Evolutionary conservation across 2,888 invertebrate species (phyloP).

Genomic region (Salpingus planirostris): DNA sequence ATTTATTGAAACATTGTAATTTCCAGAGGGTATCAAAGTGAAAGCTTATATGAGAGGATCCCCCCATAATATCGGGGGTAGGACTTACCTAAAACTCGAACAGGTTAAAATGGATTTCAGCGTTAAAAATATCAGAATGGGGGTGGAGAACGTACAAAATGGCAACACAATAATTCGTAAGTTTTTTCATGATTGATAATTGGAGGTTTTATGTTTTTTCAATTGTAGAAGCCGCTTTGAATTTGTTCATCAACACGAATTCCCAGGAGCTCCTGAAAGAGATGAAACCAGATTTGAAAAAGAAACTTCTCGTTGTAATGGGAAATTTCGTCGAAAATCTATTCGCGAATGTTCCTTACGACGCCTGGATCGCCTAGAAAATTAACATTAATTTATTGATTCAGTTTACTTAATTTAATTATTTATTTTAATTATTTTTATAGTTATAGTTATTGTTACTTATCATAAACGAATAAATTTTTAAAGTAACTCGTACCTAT

Average conservation of each 20-base stretch:
- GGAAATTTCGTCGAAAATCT: conserved; percentile 65
- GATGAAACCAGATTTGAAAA: conserved; percentile 77
- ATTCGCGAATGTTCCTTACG: conserved; percentile 67
- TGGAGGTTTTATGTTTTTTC: conserved; percentile 5
- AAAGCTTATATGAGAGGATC: conserved; percentile 74
- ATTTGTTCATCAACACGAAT: conserved; percentile 79
- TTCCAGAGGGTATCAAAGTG: conserved; percentile 69
- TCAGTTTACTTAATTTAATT: too few species aligned
- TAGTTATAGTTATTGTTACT: too few species aligned
- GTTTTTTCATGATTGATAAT: conserved; percentile 30
- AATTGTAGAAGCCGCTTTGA: conserved; percentile 69
- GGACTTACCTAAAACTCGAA: conserved; percentile 60
- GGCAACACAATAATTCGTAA: conserved; percentile 73
- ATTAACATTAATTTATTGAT: too few species aligned
- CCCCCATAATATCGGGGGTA: conserved; percentile 53
- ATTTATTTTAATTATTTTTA: too few species aligned
- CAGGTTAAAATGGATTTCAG: conserved; percentile 81
- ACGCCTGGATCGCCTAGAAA: conserved; percentile 55
- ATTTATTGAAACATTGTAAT: background rate
- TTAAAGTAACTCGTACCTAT: too few species aligned
- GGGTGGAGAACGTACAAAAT: conserved; percentile 74
- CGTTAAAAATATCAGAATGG: conserved; percentile 75
- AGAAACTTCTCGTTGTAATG: conserved; percentile 67
- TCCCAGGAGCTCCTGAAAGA: conserved; percentile 76
- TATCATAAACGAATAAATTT: too few species aligned